Conservation (phyloP, 2,113 vertebrate genomes). For the Columbina picui region DNA sequence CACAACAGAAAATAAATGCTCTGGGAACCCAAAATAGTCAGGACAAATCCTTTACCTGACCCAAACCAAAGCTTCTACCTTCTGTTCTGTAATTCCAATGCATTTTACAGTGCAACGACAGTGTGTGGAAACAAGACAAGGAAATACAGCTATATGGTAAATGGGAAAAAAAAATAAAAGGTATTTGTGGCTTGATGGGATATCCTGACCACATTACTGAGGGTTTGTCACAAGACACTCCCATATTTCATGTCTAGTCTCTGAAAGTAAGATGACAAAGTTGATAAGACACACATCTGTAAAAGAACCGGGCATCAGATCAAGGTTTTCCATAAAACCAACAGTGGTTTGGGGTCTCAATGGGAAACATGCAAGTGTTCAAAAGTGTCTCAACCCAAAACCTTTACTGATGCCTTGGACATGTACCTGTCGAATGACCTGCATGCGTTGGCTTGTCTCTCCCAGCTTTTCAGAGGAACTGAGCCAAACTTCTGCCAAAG, state of each 20-base stretch:
- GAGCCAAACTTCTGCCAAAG: conserved; percentile 36
- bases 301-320: neutral
- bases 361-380: neutral
- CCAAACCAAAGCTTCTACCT: neutral
- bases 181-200: conserved; percentile 2
- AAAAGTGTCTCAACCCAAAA: neutral
- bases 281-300: neutral
- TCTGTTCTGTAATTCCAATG: neutral
- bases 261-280: neutral
- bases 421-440: neutral
- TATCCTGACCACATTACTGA: neutral
- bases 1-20: neutral
- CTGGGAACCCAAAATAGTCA: neutral
- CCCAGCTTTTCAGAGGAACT: neutral
- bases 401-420: neutral
- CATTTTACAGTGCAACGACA: neutral
- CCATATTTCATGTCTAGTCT: neutral
- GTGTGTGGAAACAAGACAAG: neutral
- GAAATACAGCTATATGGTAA: neutral
- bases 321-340: neutral
- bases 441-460: neutral
- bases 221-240: neutral
- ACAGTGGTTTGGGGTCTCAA: neutral
- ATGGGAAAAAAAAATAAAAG: neutral
- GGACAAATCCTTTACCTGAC: fast-evolving